Conservation (phyloP, 2,888 invertebrate genomes). For the Rhopalosiphum nymphaeae region DNA sequence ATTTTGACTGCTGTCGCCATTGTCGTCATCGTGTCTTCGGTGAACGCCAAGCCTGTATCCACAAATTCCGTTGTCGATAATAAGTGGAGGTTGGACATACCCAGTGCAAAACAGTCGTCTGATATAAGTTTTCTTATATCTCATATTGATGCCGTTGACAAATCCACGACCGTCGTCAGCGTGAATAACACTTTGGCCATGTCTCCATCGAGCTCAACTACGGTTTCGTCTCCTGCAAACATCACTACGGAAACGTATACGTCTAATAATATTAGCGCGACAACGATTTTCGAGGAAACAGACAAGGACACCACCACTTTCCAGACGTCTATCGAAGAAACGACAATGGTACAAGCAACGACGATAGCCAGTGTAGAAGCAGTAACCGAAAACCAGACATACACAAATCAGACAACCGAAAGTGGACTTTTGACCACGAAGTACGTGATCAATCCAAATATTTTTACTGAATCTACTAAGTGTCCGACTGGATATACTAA, state of each 20-base stretch:
- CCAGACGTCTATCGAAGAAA: background rate
- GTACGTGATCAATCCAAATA: background rate
- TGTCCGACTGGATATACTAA: too few relatives aligned
- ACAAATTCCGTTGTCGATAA: background rate
- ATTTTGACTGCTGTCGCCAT: background rate
- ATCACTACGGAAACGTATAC: too few relatives aligned
- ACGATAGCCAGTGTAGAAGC: background rate
- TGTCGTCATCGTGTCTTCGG: background rate
- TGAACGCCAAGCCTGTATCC: background rate
- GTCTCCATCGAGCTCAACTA: background rate
- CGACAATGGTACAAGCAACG: background rate
- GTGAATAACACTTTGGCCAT: too few relatives aligned
- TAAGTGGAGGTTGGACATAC: background rate
- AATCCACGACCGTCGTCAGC: too few relatives aligned
- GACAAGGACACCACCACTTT: background rate
- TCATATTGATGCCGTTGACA: background rate
- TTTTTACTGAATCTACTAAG: too few relatives aligned
- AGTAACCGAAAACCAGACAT: background rate
- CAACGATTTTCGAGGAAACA: background rate
- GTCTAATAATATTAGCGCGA: too few relatives aligned
- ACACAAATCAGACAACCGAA: background rate
- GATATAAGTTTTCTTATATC: background rate
- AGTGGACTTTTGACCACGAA: background rate
- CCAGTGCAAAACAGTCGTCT: background rate
- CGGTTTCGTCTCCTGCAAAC: too few relatives aligned